Conservation (phyloP, 2,888 invertebrate genomes). For the Pachycephus smyrnensis region DNA sequence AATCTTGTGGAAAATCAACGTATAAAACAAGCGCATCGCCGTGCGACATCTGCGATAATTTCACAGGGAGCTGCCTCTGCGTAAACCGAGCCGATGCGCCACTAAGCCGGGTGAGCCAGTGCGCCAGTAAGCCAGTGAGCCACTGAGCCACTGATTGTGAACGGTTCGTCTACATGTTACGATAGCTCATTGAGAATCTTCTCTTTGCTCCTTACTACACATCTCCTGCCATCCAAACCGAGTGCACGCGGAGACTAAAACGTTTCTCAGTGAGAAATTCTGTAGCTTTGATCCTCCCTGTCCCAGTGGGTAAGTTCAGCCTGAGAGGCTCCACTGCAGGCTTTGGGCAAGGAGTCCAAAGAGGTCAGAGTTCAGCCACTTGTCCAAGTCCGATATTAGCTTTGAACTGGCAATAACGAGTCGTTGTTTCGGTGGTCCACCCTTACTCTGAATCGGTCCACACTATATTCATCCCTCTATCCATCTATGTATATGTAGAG, state of each 20-base stretch:
- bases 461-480: neutral
- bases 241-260: neutral
- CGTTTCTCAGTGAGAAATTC: neutral
- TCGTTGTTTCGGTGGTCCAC: neutral
- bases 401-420: neutral
- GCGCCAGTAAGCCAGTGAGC: neutral
- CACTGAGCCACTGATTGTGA: neutral
- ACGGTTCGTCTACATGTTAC: neutral
- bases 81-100: conserved; percentile 37
- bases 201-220: neutral
- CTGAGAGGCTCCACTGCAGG: neutral
- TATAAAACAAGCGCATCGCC: conserved; percentile 54
- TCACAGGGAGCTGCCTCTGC: conserved; percentile 62
- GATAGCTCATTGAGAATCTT: neutral
- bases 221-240: neutral
- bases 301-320: neutral
- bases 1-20: conserved; percentile 67
- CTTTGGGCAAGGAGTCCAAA: neutral
- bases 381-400: neutral
- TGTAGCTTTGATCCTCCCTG: neutral
- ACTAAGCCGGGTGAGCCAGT: conserved; percentile 4
- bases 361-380: neutral
- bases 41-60: conserved; percentile 66
- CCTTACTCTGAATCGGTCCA: neutral
- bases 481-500: neutral